Evolutionary conservation across 1,140 invertebrate genomes (phyloP).

Genomic region (Ceratina australensis): DNA sequence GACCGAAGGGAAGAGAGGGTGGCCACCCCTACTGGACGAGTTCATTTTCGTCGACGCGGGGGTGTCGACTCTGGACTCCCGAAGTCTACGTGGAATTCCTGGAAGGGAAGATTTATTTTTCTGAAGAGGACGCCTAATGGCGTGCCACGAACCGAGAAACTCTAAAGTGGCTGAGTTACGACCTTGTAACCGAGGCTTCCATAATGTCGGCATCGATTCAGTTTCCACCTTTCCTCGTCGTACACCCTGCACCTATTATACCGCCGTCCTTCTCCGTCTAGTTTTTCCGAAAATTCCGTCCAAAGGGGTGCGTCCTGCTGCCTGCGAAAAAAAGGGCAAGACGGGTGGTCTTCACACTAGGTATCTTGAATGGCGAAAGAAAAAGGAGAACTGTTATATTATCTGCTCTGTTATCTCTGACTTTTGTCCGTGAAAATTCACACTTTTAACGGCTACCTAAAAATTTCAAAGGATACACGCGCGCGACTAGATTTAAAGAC

Average conservation of each 20-base stretch:
- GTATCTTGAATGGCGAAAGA: neutral
- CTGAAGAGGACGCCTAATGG: slow-evolving; percentile 72
- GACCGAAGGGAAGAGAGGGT: slow-evolving; percentile 16
- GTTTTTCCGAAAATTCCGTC: slow-evolving; percentile 11
- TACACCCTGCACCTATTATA: slow-evolving; percentile 6
- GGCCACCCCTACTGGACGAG: slow-evolving; percentile 51
- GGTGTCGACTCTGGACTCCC: slow-evolving; percentile 37
- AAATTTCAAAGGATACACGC: too few species aligned
- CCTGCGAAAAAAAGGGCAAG: slow-evolving; percentile 22
- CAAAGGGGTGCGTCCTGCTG: slow-evolving; percentile 31
- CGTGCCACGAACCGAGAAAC: slow-evolving; percentile 65
- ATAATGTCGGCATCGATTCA: slow-evolving; percentile 64
- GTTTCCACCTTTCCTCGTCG: slow-evolving; percentile 28
- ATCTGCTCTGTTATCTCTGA: neutral
- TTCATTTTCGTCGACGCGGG: slow-evolving; percentile 55
- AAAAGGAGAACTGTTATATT: slow-evolving; percentile 8
- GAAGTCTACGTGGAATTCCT: slow-evolving; percentile 63
- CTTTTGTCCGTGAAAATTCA: neutral
- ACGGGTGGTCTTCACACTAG: slow-evolving; percentile 8
- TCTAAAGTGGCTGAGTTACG: slow-evolving; percentile 73
- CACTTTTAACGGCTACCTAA: neutral
- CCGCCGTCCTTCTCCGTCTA: neutral
- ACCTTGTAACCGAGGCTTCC: slow-evolving; percentile 69
- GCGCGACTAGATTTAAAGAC: too few species aligned
- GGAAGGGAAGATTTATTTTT: slow-evolving; percentile 77